A percentile compares a stretch with the other conserved stretches of the same genome.
Conservation (phyloP, 2,797 vertebrate genomes). For the Spinus pinus region DNA sequence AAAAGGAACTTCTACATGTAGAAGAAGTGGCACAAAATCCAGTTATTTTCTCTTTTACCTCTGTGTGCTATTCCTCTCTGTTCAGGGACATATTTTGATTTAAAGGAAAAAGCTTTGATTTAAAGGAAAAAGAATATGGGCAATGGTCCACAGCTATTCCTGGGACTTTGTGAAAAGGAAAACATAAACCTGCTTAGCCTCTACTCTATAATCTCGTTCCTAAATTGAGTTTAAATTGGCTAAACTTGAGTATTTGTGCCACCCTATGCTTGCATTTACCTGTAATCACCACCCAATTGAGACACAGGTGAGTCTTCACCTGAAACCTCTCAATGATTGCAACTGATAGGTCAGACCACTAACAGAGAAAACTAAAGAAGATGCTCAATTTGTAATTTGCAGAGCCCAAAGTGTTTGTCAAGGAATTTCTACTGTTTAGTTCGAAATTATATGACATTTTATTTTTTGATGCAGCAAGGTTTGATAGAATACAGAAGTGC, state of each 20-base stretch:
- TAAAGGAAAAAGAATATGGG: not conserved
- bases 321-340: not conserved
- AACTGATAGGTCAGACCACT: not conserved
- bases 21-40: not conserved
- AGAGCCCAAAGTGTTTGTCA: not conserved
- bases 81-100: not conserved
- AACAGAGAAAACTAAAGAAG: not conserved
- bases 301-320: not conserved
- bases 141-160: not conserved
- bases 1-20: not conserved
- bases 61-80: not conserved
- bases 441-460: not conserved
- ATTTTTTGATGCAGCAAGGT: not conserved
- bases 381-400: not conserved
- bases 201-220: not conserved
- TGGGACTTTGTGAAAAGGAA: not conserved
- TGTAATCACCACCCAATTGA: not conserved
- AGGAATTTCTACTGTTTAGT: not conserved
- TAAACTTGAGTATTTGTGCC: not conserved
- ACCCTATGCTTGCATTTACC: not conserved
- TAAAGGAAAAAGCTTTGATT: not conserved
- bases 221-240: not conserved
- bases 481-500: not conserved
- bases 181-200: not conserved
- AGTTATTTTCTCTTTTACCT: not conserved